Percentiles rank a stretch among this genome's conserved stretches.
phyloP scores from a whole-genome alignment of 2,113 vertebrate genomes.

The Oxyura jamaicensis region DNA sequence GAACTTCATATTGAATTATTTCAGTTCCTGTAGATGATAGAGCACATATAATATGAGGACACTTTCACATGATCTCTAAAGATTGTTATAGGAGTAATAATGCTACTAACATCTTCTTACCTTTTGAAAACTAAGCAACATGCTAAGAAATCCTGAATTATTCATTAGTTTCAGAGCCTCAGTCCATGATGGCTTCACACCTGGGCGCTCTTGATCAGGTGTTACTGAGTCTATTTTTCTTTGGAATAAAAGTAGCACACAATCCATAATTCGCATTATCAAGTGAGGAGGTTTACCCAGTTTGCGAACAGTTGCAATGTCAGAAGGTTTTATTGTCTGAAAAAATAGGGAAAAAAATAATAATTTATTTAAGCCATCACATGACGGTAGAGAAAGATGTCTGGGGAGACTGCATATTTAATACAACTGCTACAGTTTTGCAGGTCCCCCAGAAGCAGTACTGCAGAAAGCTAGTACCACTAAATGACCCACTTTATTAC shows the following conservation, averaged over 20 bases:
- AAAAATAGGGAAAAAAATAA: neutral
- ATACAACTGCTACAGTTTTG: neutral
- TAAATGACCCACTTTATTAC: neutral
- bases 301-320: constrained; percentile 88
- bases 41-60: neutral
- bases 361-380: neutral
- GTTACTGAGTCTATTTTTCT: constrained; percentile 79
- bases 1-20: too few relatives aligned
- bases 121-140: constrained; percentile 84
- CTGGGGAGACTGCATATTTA: neutral
- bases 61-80: neutral
- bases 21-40: neutral
- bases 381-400: neutral
- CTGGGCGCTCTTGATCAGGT: constrained; percentile 75
- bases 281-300: constrained; percentile 87
- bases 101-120: constrained; percentile 48
- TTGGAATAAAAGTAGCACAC: constrained; percentile 85
- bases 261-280: constrained; percentile 91
- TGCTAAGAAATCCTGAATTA: constrained; percentile 83
- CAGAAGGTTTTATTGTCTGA: constrained; percentile 87
- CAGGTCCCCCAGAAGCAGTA: neutral
- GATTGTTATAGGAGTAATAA: neutral
- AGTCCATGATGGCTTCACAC: constrained; percentile 81
- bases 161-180: constrained; percentile 88
- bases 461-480: neutral